phyloP scores from a whole-genome alignment of 2,888 invertebrate species.

The Galeopsomyia nigrocyanea region DNA sequence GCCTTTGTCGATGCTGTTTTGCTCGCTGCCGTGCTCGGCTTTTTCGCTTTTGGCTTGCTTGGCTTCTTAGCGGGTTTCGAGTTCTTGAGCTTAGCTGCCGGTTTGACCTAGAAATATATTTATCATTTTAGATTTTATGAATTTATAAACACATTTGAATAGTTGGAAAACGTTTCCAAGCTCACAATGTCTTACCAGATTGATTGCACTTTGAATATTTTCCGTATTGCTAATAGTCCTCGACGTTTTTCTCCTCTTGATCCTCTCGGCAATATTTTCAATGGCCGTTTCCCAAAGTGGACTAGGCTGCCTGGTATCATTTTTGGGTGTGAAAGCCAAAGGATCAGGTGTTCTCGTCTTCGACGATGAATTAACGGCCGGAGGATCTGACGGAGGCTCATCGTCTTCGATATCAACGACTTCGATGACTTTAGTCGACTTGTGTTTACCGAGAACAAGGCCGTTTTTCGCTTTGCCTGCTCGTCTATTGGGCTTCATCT shows the following conservation, averaged over 20 bases:
- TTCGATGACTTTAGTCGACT: constrained; percentile 31
- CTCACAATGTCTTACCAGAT: constrained; percentile 21
- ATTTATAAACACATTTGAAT: no score
- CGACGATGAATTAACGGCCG: constrained; percentile 1
- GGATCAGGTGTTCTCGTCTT: constrained; percentile 24
- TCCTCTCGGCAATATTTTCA: constrained; percentile 65
- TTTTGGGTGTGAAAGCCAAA: constrained; percentile 26
- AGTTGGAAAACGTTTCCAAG: no score
- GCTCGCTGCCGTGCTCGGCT: constrained; percentile 31
- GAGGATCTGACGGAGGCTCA: neutral
- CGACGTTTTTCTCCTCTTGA: constrained; percentile 61
- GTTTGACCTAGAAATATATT: neutral
- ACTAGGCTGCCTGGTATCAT: constrained; percentile 21
- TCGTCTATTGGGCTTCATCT: constrained; percentile 40
- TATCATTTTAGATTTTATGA: no score
- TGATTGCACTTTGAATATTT: constrained; percentile 45
- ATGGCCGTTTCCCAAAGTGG: constrained; percentile 44
- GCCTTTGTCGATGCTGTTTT: constrained; percentile 40
- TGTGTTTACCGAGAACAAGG: constrained; percentile 18
- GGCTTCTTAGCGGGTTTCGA: neutral
- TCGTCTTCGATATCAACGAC: constrained; percentile 44
- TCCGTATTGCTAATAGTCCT: constrained; percentile 42
- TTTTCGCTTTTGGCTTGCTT: constrained; percentile 37
- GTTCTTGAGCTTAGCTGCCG: constrained; percentile 8
- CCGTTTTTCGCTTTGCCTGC: constrained; percentile 44